Evolutionary conservation across 2,888 invertebrate genomes (phyloP).

Genomic region (Tortrix viridana): DNA sequence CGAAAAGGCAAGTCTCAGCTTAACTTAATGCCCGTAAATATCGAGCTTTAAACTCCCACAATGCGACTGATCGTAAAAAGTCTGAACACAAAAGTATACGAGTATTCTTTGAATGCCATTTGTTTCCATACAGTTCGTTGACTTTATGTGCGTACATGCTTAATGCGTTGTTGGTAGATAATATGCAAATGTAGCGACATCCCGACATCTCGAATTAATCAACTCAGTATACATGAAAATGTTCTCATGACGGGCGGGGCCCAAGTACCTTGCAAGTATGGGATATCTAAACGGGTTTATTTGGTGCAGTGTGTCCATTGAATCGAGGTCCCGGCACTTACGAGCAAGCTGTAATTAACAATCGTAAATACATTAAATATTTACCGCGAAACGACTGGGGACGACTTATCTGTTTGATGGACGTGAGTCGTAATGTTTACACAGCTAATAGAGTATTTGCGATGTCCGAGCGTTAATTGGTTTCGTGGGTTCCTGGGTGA

Average conservation of each 20-base stretch:
- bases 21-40: constrained; percentile 17
- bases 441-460: constrained; percentile 40
- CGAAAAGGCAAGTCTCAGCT: constrained; percentile 63
- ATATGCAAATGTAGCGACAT: constrained; percentile 36
- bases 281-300: constrained; percentile 33
- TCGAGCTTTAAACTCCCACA: constrained; percentile 7
- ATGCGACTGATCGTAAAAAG: constrained; percentile 17
- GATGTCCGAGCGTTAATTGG: constrained; percentile 25
- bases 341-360: constrained; percentile 46
- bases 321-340: constrained; percentile 30
- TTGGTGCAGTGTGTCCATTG: constrained; percentile 19
- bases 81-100: constrained; percentile 5
- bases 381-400: constrained; percentile 43
- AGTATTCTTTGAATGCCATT: constrained; percentile 10
- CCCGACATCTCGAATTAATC: constrained; percentile 35
- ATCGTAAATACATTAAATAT: constrained; percentile 50
- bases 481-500: constrained; percentile 4
- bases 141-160: constrained; percentile 27
- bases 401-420: constrained; percentile 38
- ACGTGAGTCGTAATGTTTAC: constrained; percentile 38
- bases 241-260: constrained; percentile 28
- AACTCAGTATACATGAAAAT: constrained; percentile 25
- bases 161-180: constrained; percentile 31
- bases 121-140: constrained; percentile 29
- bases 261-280: constrained; percentile 22